Percentiles rank a stretch among this genome's conserved stretches.
phyloP scores from a whole-genome alignment of 2,888 invertebrate species.

The Euzetes globulus region DNA sequence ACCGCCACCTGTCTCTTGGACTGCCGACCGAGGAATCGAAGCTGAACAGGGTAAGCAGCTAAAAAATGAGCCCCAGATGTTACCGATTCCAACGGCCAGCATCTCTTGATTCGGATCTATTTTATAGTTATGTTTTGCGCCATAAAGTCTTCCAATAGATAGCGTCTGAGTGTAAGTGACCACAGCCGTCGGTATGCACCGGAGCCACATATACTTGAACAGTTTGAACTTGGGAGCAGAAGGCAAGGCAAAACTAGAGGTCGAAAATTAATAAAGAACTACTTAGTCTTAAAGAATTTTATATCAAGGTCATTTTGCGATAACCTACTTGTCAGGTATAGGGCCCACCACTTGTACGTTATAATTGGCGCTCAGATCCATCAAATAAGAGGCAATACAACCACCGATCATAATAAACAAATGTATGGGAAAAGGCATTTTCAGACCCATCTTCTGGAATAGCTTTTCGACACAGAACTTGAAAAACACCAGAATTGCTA shows the following conservation, averaged over 20 bases:
- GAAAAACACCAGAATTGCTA: conserved; percentile 56
- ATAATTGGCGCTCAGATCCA: conserved; percentile 40
- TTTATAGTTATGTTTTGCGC: conserved; percentile 61
- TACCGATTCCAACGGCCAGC: conserved; percentile 45
- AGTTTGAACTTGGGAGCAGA: background rate
- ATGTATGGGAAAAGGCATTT: conserved; percentile 31
- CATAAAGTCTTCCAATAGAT: conserved; percentile 67
- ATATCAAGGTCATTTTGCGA: background rate
- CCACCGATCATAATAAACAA: conserved; percentile 40
- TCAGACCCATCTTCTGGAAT: conserved; percentile 43
- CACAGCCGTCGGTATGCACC: conserved; percentile 41
- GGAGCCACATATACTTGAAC: background rate
- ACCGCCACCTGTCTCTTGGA: conserved; percentile 78
- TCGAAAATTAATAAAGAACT: background rate
- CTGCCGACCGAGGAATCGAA: conserved; percentile 53
- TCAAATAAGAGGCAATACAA: conserved; percentile 42
- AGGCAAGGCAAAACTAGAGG: background rate
- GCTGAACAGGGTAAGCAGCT: conserved; percentile 50
- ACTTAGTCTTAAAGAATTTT: no score
- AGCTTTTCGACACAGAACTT: conserved; percentile 48
- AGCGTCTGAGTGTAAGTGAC: conserved; percentile 65
- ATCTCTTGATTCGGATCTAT: conserved; percentile 61
- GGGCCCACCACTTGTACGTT: conserved; percentile 42
- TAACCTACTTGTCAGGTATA: conserved; percentile 40
- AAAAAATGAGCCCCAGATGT: conserved; percentile 50